Evolutionary conservation across 2,888 invertebrate genomes (phyloP).

Genomic region (Epinotia brunnichana): DNA sequence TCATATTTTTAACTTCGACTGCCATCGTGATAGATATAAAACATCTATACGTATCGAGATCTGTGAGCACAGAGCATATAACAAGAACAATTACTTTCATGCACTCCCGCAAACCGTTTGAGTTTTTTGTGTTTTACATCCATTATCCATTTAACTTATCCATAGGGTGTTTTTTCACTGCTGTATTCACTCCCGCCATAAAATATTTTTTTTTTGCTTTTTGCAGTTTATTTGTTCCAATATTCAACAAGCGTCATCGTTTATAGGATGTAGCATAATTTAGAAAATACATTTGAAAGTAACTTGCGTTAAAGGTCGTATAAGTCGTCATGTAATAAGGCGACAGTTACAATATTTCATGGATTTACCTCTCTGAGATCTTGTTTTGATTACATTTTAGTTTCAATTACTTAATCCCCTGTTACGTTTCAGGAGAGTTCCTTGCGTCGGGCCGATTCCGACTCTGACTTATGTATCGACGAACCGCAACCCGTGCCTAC

Average conservation of each 20-base stretch:
- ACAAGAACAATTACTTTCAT: slow-evolving; percentile 11
- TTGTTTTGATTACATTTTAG: neutral
- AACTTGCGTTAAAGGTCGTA: neutral
- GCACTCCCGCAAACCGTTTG: slow-evolving; percentile 33
- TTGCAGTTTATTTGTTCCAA: neutral
- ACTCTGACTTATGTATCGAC: slow-evolving; percentile 95
- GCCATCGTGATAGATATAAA: neutral
- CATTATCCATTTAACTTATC: slow-evolving; percentile 16
- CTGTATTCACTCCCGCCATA: slow-evolving; percentile 5
- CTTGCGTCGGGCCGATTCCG: slow-evolving; percentile 90
- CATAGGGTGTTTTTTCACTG: slow-evolving; percentile 14
- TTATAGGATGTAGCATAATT: neutral
- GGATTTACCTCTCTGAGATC: too few relatives aligned
- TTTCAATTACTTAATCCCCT: neutral
- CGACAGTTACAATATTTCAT: neutral
- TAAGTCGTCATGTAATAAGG: neutral
- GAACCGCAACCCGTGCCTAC: slow-evolving; percentile 81
- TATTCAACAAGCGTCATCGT: neutral
- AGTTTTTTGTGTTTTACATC: slow-evolving; percentile 21
- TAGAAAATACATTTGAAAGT: neutral
- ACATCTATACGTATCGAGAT: neutral
- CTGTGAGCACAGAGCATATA: neutral
- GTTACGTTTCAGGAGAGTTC: slow-evolving; percentile 83
- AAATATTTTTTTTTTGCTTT: neutral
- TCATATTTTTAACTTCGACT: neutral